These are phyloP conservation scores for Lottia gigantea DNA, from an alignment of 2,888 invertebrate species.

Conservation along the genomic window DNA sequence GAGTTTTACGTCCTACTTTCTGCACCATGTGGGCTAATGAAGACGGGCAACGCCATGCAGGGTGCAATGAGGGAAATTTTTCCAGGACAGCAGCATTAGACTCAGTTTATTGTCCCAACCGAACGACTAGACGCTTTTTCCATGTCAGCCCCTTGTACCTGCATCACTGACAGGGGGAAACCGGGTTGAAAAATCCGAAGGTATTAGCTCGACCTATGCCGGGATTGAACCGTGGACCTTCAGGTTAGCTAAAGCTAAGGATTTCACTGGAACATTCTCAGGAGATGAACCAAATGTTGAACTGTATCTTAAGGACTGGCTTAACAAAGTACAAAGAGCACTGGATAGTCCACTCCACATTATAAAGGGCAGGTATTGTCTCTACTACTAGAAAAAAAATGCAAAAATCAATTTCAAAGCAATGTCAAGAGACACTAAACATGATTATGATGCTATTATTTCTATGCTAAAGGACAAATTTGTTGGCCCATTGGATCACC, in stretches of 20 bases:
- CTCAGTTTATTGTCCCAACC: too few relatives aligned
- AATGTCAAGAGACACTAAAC: background rate
- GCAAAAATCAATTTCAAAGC: background rate
- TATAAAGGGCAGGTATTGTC: background rate
- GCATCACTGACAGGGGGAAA: too few relatives aligned
- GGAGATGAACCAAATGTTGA: slow-evolving; percentile 6
- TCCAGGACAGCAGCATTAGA: too few relatives aligned
- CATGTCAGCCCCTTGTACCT: too few relatives aligned
- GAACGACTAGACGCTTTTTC: too few relatives aligned
- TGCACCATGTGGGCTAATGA: too few relatives aligned
- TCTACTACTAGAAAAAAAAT: background rate
- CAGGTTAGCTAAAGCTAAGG: background rate
- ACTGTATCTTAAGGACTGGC: background rate
- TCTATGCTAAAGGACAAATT: background rate
- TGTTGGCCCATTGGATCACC: background rate
- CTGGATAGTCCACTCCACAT: background rate
- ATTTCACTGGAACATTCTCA: background rate
- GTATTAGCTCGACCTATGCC: too few relatives aligned
- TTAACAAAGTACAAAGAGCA: background rate
- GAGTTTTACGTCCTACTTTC: too few relatives aligned
- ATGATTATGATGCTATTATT: background rate
- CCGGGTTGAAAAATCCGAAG: too few relatives aligned
- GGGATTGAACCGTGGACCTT: too few relatives aligned
- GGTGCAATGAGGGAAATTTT: too few relatives aligned
- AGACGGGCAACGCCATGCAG: too few relatives aligned